These are phyloP conservation scores for Junonia oenone DNA, from an alignment of 2,888 invertebrate genomes.

Conservation along the genomic window DNA sequence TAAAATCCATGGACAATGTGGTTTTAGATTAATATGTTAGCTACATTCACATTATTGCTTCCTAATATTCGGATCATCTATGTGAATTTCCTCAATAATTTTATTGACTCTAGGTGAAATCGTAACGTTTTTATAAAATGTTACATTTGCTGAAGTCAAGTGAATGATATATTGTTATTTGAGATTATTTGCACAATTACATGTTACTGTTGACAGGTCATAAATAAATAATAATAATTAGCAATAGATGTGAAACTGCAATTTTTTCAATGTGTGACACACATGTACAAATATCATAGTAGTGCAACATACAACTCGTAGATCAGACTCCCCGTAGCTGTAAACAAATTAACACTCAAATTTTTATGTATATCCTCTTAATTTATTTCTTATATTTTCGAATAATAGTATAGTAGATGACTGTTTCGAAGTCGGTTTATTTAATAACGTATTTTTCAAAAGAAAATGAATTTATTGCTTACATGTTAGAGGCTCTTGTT, in stretches of 20 bases:
- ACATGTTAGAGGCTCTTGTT: slow-evolving; percentile 5
- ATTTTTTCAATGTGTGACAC: not conserved
- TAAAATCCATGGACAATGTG: not conserved
- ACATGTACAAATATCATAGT: not conserved
- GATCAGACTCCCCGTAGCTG: not conserved
- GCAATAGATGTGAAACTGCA: not conserved
- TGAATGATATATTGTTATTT: not conserved
- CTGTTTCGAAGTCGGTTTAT: not conserved
- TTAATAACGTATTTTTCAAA: not conserved
- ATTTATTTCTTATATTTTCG: slow-evolving; percentile 10
- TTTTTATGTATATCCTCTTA: not conserved
- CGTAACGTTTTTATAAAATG: slow-evolving; percentile 13
- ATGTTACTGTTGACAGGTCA: not conserved
- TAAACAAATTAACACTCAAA: not conserved
- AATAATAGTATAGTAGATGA: slow-evolving; percentile 4
- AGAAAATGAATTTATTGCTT: not conserved
- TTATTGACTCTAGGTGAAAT: not conserved
- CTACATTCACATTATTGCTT: slow-evolving; percentile 5
- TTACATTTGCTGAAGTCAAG: slow-evolving; percentile 3
- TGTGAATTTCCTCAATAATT: slow-evolving; percentile 4
- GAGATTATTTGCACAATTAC: slow-evolving; percentile 1
- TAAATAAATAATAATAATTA: too few species aligned
- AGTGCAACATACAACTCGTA: not conserved
- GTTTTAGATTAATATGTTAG: not conserved
- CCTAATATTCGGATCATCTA: not conserved